Evolutionary conservation across 2,797 vertebrate genomes (phyloP), one percentile per base, ranked within the genome.

Genomic region (Mormyrus hasselquistii): DNA sequence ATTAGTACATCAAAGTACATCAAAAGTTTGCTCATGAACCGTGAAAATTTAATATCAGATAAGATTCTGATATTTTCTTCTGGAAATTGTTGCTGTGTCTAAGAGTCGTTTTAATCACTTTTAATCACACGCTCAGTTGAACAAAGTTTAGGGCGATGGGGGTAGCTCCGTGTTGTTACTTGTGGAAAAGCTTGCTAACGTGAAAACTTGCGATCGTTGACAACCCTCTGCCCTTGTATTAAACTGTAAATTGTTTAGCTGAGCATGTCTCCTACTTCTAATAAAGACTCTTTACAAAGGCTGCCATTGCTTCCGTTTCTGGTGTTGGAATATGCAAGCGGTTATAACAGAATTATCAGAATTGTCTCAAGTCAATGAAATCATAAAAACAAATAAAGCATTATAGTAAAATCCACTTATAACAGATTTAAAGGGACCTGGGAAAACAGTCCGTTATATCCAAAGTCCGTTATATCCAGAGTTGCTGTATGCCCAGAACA

Each of bases 1-100:
- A 84, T 79, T 79, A 84, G 47, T 84, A 84, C 22, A 84, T 84
- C 47, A 84, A 84, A 84, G 82, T 29, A 84, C 82, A 84, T 84
- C 82, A 84, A 84, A 83, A 84, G 25, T 84, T 10, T 84, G 82
- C 82, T 84, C 82, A 50, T 25, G 47, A n/a, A 41, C 22, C 19
- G 22, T 84, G 44, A 84, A 84, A 49, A 84, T 84, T 49, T 84
- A 22, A 49, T 84, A 84, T 49, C 82, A 84, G 82, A 52, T 84
- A 84, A 84, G 19, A 52, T 84, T 49, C 82, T 84, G n/a, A 52
- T 49, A 49, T 84, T 84, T 84, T 84, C 82, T 84, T 9, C 47
- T 84, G 82, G 19, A 84, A 84, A 84, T 52, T 84, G 82, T 49
- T 50, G 47, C 82, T 84, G 47, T 52, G 47, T 84, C n/a, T 84